phyloP scores from a whole-genome alignment of 2,888 invertebrate genomes.

The Oeneis ivallda region DNA sequence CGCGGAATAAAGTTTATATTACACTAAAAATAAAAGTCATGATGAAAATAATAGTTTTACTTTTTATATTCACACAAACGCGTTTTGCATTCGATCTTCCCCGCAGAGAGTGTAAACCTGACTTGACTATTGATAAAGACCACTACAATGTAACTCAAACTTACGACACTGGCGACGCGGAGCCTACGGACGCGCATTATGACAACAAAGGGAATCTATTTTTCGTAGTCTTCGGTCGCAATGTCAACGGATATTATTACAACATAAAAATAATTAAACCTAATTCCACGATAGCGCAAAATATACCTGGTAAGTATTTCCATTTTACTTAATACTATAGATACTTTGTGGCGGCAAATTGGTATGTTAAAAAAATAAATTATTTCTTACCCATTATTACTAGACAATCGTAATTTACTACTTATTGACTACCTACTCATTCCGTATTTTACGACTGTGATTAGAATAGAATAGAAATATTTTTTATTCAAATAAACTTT shows the following conservation, averaged over 20 bases:
- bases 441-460: no score
- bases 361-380: no score
- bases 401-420: no score
- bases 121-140: slow-evolving; percentile 59
- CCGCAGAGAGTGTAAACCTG: slow-evolving; percentile 49
- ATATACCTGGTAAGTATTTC: slow-evolving; percentile 55
- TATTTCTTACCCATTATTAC: no score
- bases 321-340: no score
- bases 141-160: slow-evolving; percentile 54
- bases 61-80: slow-evolving; percentile 44
- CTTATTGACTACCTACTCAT: no score
- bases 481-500: no score
- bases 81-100: slow-evolving; percentile 62
- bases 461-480: no score
- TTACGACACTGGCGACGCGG: slow-evolving; percentile 54
- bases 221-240: slow-evolving; percentile 57
- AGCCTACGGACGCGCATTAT: slow-evolving; percentile 65
- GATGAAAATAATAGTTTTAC: slow-evolving; percentile 37
- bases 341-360: no score
- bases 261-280: slow-evolving; percentile 57
- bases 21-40: neutral
- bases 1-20: slow-evolving; percentile 4
- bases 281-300: slow-evolving; percentile 49
- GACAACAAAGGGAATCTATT: slow-evolving; percentile 66
- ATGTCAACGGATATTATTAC: slow-evolving; percentile 55